Percentiles rank a stretch among this genome's conserved stretches.
Conservation (phyloP, 1,140 invertebrate species). For the Dufourea novaeangliae region DNA sequence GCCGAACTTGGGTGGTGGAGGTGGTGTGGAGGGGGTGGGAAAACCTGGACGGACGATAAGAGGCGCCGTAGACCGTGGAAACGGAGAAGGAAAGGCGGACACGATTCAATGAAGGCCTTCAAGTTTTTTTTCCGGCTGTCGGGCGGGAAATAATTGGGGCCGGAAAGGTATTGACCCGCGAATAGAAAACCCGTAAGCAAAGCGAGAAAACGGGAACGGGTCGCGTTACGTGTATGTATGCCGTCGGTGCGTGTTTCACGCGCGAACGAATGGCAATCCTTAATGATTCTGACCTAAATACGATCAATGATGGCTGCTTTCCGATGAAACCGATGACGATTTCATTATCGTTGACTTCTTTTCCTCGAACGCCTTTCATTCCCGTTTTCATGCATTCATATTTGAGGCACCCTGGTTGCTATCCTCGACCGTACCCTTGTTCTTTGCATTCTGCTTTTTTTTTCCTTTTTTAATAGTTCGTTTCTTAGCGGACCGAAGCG, state of each 20-base stretch:
- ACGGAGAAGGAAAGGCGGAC: conserved; percentile 28
- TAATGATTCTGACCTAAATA: conserved; percentile 68
- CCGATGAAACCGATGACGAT: conserved; percentile 42
- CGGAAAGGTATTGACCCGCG: conserved; percentile 50
- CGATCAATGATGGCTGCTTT: conserved; percentile 36
- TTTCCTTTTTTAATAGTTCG: too few species aligned
- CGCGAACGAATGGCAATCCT: conserved; percentile 58
- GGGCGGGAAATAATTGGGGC: conserved; percentile 60
- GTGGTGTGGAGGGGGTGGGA: conserved; percentile 1
- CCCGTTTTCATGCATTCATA: neutral
- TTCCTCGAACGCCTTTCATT: conserved; percentile 21
- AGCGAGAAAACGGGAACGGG: conserved; percentile 26
- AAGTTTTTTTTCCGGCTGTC: conserved; percentile 62
- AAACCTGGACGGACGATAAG: conserved; percentile 42
- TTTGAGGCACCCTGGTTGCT: neutral
- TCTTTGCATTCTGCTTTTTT: neutral
- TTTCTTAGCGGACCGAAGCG: too few species aligned
- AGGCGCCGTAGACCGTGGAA: conserved; percentile 33
- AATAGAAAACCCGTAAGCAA: conserved; percentile 28
- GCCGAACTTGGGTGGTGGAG: conserved; percentile 14
- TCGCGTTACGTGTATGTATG: conserved; percentile 35
- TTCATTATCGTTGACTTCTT: conserved; percentile 30
- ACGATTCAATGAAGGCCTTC: conserved; percentile 62
- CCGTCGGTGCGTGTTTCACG: conserved; percentile 17
- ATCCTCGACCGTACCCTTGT: too few species aligned